phyloP scores from a whole-genome alignment of 2,888 invertebrate species.

The Rhaphigaster nebulosa region DNA sequence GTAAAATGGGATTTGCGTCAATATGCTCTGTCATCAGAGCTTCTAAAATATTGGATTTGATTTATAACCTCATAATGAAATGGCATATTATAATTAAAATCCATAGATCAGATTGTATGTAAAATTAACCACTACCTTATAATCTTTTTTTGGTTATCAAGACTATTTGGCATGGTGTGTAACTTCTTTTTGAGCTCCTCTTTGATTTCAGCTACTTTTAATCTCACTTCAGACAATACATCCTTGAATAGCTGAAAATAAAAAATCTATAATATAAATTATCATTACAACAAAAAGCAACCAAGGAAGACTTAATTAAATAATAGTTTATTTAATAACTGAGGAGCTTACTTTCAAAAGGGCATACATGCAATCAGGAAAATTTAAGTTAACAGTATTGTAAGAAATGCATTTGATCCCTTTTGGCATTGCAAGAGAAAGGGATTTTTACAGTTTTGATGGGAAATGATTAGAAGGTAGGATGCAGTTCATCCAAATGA shows the following conservation, averaged over 20 bases:
- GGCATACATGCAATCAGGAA: not conserved
- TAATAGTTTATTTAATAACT: not conserved
- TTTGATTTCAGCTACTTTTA: conserved; percentile 85
- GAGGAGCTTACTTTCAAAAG: no score
- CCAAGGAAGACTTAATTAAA: not conserved
- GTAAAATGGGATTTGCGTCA: no score
- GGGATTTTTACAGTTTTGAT: no score
- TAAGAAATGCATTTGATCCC: no score
- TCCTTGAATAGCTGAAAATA: conserved; percentile 80
- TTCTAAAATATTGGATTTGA: no score
- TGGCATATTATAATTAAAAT: not conserved
- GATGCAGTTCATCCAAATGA: no score
- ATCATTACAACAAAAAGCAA: not conserved
- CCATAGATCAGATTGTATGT: not conserved
- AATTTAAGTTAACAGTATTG: no score
- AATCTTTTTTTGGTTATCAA: conserved; percentile 95
- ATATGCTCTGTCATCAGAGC: no score
- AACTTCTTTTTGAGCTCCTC: conserved; percentile 86
- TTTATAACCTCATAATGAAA: not conserved
- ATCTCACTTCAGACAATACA: conserved; percentile 92
- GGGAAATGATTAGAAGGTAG: no score
- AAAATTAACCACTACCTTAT: conserved; percentile 75
- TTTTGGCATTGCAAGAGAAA: no score
- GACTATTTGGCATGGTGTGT: conserved; percentile 89
- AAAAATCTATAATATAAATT: not conserved